Percentiles rank a stretch among this genome's conserved stretches.
phyloP scores from a whole-genome alignment of 2,888 invertebrate genomes.

The Mallateleia sp. region DNA sequence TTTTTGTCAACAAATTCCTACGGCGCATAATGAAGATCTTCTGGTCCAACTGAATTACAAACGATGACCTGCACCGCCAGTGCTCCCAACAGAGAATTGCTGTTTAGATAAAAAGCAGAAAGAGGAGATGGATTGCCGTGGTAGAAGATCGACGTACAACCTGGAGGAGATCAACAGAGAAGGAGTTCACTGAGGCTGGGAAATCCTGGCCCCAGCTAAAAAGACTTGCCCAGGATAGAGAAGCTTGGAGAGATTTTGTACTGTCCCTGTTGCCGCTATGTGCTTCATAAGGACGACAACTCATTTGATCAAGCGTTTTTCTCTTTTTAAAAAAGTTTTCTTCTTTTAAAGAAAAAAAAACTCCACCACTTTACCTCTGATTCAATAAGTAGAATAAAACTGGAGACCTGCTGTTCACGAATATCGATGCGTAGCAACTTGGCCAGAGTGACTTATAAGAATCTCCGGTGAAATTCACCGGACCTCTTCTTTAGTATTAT shows the following conservation, averaged over 20 bases:
- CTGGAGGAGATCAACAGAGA: neutral
- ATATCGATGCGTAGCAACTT: too few relatives aligned
- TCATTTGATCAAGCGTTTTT: too few relatives aligned
- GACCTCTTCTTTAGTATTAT: too few relatives aligned
- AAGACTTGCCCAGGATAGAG: neutral
- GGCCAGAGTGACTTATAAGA: too few relatives aligned
- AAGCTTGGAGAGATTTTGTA: neutral
- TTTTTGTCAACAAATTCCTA: neutral
- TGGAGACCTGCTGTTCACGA: too few relatives aligned
- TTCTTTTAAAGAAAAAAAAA: too few relatives aligned
- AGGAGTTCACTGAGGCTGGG: neutral
- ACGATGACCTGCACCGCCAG: neutral
- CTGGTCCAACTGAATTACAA: constrained; percentile 21
- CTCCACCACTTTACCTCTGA: too few relatives aligned
- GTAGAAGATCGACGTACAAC: neutral
- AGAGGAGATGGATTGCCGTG: constrained; percentile 3
- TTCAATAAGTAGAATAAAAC: too few relatives aligned
- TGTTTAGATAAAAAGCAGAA: neutral
- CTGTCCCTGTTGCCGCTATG: neutral
- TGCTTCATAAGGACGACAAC: neutral
- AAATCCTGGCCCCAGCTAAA: neutral
- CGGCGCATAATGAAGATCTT: constrained; percentile 11
- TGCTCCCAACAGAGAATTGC: neutral
- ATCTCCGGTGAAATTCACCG: too few relatives aligned
- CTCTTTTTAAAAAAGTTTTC: too few relatives aligned